phyloP scores from a whole-genome alignment of 37 sponge, comb jelly and placozoan genomes.

The Beroe ovata region DNA sequence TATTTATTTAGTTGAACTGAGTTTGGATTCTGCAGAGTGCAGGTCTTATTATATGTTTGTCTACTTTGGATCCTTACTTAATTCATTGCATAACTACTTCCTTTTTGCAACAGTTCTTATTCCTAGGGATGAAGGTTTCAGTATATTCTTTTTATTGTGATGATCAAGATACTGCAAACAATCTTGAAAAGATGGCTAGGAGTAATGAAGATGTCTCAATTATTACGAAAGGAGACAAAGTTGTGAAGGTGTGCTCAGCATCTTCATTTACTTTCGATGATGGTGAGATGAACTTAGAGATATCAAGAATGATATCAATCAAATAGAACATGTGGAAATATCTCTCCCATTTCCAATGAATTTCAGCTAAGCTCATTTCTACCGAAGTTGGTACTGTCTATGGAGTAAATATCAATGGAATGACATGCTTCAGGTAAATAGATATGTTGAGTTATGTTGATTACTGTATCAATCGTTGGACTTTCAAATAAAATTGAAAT shows the following conservation, averaged over 20 bases:
- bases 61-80: too few species aligned
- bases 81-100: too few species aligned
- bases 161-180: background rate
- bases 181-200: background rate
- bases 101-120: too few species aligned
- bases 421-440: constrained; percentile 58
- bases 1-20: too few species aligned
- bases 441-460: too few species aligned
- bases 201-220: background rate
- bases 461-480: too few species aligned
- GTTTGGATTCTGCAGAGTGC: too few species aligned
- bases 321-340: too few species aligned
- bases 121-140: background rate
- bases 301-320: too few species aligned
- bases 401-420: constrained; percentile 5
- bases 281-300: too few species aligned
- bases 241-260: constrained; percentile 5
- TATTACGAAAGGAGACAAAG: constrained; percentile 3
- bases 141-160: background rate
- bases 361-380: constrained; percentile 4
- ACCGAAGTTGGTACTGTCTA: background rate
- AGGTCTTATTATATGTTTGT: too few species aligned
- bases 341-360: too few species aligned
- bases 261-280: background rate
- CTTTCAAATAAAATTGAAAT: background rate